phyloP scores from a whole-genome alignment of 2,113 vertebrate genomes.

The Oceanites oceanicus region DNA sequence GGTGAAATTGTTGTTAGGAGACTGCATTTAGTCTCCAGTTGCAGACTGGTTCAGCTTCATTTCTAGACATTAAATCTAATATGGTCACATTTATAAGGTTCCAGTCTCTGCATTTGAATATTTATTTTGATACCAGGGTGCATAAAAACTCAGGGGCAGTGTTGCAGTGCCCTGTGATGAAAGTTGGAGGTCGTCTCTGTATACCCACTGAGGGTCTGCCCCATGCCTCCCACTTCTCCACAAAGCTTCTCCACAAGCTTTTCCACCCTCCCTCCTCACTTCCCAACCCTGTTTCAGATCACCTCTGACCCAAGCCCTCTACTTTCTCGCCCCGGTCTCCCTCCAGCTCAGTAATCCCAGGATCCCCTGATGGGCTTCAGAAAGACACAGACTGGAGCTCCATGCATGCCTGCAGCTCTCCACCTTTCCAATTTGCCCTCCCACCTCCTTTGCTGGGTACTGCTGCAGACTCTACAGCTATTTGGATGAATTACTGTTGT shows the following conservation, averaged over 20 bases:
- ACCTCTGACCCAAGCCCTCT: neutral
- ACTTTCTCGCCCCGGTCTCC: accelerated
- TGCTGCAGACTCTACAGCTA: neutral
- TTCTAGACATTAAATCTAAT: neutral
- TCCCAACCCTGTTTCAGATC: neutral
- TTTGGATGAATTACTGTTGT: neutral
- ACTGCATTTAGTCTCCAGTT: neutral
- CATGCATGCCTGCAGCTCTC: neutral
- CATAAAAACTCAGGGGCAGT: neutral
- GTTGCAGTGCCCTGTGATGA: neutral
- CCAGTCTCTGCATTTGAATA: neutral
- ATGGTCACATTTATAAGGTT: neutral
- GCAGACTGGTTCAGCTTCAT: neutral
- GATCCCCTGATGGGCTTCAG: neutral
- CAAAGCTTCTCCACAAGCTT: neutral
- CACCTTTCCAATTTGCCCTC: neutral
- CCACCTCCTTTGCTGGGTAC: neutral
- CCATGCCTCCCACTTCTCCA: neutral
- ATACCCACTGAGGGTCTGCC: neutral
- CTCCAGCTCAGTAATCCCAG: neutral
- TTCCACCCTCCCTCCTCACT: neutral
- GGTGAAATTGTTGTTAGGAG: neutral
- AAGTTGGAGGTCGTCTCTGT: neutral
- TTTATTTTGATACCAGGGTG: neutral
- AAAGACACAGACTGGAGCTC: neutral